A percentile compares a stretch with the other conserved stretches of the same genome.
These are phyloP conservation scores for Coracopsis vasa DNA, from an alignment of 2,113 vertebrate genomes.

Conservation along the genomic window DNA sequence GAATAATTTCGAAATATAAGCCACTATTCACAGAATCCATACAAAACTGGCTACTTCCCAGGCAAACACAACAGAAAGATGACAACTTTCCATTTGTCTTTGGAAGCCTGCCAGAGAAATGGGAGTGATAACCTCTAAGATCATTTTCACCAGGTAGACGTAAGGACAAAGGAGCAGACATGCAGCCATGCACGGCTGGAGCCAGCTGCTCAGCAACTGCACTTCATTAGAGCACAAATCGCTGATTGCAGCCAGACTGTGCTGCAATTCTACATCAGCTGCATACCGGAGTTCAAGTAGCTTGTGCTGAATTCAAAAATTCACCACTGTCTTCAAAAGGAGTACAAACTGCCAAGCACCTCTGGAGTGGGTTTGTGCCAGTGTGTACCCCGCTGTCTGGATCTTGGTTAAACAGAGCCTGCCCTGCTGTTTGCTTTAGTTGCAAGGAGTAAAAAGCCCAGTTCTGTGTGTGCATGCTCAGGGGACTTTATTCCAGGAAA, in stretches of 20 bases:
- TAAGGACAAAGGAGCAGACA: neutral
- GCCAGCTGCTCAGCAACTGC: neutral
- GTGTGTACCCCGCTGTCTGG: rapidly evolving
- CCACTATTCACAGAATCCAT: neutral
- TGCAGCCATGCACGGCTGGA: rapidly evolving
- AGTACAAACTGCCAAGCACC: no score
- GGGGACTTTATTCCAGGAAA: neutral
- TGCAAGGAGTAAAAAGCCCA: rapidly evolving
- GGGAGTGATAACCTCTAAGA: neutral
- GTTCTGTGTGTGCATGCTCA: rapidly evolving
- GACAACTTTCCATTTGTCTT: neutral
- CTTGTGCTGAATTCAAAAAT: rapidly evolving
- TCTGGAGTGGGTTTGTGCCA: neutral
- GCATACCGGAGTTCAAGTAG: neutral
- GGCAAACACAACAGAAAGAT: neutral
- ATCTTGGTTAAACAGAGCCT: neutral
- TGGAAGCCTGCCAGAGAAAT: neutral
- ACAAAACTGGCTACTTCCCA: neutral
- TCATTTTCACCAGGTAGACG: rapidly evolving
- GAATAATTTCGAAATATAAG: neutral
- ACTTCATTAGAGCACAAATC: rapidly evolving
- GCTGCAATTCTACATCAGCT: rapidly evolving
- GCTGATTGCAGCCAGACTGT: neutral
- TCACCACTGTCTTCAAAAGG: neutral
- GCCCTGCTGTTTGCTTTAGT: neutral